These are phyloP conservation scores for Enteromius fasciolatus DNA, from an alignment of 2,797 vertebrate species.

Conservation along the genomic window DNA sequence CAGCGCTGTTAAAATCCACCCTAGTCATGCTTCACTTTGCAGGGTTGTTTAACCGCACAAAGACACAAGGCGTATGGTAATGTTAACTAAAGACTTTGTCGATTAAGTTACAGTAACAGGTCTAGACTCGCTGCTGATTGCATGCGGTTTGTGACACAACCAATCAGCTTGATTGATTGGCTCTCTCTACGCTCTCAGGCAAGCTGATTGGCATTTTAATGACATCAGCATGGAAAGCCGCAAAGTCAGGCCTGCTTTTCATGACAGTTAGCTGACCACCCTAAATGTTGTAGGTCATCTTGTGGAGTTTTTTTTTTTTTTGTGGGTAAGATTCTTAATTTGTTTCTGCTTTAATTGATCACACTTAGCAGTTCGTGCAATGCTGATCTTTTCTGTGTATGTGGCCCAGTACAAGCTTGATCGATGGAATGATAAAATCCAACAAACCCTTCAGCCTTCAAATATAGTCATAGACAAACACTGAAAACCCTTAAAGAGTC, in stretches of 20 bases:
- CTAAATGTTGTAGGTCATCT: conserved; percentile 50
- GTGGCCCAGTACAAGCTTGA: conserved; percentile 36
- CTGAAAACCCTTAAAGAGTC: conserved; percentile 65
- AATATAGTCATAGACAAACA: conserved; percentile 63
- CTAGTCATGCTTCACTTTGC: conserved; percentile 31
- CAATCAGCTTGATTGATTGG: conserved; percentile 82
- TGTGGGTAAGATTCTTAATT: conserved; percentile 21
- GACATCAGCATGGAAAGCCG: conserved; percentile 64
- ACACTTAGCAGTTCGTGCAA: not conserved
- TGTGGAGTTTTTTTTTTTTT: conserved; percentile 37
- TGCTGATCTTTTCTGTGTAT: conserved; percentile 22
- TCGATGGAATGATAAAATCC: conserved; percentile 26
- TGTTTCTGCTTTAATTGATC: conserved; percentile 5
- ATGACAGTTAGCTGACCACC: conserved; percentile 63
- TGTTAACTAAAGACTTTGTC: conserved; percentile 65
- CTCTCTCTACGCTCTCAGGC: conserved; percentile 65
- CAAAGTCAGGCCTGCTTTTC: conserved; percentile 63
- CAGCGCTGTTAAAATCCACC: conserved; percentile 20
- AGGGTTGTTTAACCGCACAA: conserved; percentile 53
- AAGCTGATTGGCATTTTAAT: conserved; percentile 79
- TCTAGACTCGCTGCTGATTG: conserved; percentile 75
- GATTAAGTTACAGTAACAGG: conserved; percentile 75
- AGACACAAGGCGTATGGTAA: conserved; percentile 60
- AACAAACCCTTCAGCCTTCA: conserved; percentile 57
- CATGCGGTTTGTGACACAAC: conserved; percentile 79